These are phyloP conservation scores for Aphis gossypii DNA, from an alignment of 1,140 invertebrate species.

Conservation along the genomic window DNA sequence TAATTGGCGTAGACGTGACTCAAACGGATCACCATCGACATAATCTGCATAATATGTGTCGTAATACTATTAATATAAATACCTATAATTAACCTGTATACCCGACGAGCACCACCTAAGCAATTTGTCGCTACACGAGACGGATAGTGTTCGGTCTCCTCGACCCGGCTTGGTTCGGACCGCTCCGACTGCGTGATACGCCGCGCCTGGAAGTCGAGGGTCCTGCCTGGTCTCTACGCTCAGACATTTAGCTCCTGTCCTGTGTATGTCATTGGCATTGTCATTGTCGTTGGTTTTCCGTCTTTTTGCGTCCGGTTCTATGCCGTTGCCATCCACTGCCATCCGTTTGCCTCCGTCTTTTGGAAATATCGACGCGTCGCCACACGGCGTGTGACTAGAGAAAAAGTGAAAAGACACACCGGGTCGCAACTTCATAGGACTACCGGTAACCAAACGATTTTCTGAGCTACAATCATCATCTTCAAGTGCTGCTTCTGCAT, in stretches of 20 bases:
- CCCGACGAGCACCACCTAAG: constrained; percentile 87
- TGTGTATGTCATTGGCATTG: constrained; percentile 70
- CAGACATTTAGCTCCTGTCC: constrained; percentile 91
- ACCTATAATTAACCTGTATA: constrained; percentile 72
- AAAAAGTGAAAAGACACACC: constrained; percentile 83
- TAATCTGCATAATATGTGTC: not conserved
- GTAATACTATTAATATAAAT: too few species aligned
- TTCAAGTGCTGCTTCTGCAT: not conserved
- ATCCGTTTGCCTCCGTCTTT: constrained; percentile 59
- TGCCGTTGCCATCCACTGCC: constrained; percentile 61
- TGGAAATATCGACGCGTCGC: constrained; percentile 88
- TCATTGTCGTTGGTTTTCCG: constrained; percentile 59
- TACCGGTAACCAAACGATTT: not conserved
- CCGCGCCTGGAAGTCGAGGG: constrained; percentile 66
- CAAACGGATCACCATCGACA: too few species aligned
- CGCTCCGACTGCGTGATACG: constrained; percentile 77
- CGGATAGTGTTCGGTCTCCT: constrained; percentile 85
- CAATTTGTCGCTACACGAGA: constrained; percentile 94
- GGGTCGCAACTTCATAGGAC: constrained; percentile 62
- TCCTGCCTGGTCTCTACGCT: constrained; percentile 67
- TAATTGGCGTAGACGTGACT: too few species aligned
- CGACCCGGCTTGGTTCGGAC: constrained; percentile 90
- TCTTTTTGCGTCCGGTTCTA: constrained; percentile 33
- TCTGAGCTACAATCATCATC: not conserved
- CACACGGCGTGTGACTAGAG: constrained; percentile 88